These are phyloP conservation scores for Decapterus maruadsi DNA, from an alignment of 2,797 vertebrate species.

Conservation along the genomic window DNA sequence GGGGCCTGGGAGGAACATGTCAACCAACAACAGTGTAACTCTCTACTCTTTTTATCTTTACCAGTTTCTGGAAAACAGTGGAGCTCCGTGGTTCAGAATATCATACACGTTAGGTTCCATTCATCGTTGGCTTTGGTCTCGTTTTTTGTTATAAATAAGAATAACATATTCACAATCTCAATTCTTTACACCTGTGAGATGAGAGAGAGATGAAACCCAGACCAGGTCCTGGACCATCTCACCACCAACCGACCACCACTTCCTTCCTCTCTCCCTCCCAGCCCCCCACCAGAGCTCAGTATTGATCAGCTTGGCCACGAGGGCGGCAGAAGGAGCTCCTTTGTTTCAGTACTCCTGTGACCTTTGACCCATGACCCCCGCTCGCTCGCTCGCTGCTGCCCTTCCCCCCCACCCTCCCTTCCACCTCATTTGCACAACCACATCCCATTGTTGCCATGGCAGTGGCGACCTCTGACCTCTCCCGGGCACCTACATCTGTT, in stretches of 20 bases:
- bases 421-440: constrained; percentile 72
- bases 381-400: constrained; percentile 57
- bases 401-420: constrained; percentile 50
- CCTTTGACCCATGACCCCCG: constrained; percentile 80
- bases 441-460: constrained; percentile 79
- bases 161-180: neutral
- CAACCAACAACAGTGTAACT: no score
- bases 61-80: no score
- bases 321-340: constrained; percentile 71
- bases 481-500: constrained; percentile 87
- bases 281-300: constrained; percentile 53
- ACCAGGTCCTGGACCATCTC: constrained; percentile 17
- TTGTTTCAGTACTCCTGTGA: constrained; percentile 80
- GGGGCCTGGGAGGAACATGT: no score
- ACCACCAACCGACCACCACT: constrained; percentile 21
- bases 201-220: constrained; percentile 34
- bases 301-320: constrained; percentile 76
- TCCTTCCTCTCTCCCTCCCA: constrained; percentile 40
- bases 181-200: neutral
- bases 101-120: no score
- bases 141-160: neutral
- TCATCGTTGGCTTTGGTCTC: no score
- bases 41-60: no score
- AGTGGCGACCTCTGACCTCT: constrained; percentile 84
- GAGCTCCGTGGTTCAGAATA: no score